These are phyloP conservation scores for Nasonia oneida DNA, from an alignment of 2,888 invertebrate genomes.

Conservation along the genomic window DNA sequence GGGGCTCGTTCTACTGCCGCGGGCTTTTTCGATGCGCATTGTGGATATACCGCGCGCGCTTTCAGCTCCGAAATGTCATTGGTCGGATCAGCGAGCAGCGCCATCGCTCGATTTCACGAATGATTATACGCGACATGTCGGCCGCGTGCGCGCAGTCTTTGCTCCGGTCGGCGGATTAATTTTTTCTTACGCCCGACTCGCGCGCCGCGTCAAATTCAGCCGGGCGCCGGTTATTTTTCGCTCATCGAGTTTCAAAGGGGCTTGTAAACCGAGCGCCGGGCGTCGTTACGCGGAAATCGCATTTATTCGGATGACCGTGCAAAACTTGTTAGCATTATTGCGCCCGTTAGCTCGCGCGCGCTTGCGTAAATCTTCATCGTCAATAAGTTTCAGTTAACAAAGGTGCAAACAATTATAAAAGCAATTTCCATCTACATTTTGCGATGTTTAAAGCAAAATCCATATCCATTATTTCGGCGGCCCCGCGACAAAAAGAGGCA, in stretches of 20 bases:
- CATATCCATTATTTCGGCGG: constrained; percentile 49
- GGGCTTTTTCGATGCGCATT: too few relatives aligned
- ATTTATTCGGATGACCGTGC: background rate
- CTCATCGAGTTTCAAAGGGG: background rate
- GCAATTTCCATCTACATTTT: background rate
- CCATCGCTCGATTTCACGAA: too few relatives aligned
- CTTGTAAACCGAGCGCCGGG: background rate
- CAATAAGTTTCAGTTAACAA: background rate
- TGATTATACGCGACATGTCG: too few relatives aligned
- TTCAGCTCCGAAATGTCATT: too few relatives aligned
- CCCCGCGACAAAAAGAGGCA: constrained; percentile 33
- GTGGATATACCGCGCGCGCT: too few relatives aligned
- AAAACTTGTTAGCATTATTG: background rate
- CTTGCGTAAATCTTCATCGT: background rate
- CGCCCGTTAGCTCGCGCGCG: background rate
- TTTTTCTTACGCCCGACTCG: too few relatives aligned
- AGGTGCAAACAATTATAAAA: constrained; percentile 21
- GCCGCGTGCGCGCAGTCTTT: too few relatives aligned
- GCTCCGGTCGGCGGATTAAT: too few relatives aligned
- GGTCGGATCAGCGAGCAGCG: too few relatives aligned
- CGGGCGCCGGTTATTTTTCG: background rate
- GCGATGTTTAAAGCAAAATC: constrained; percentile 32
- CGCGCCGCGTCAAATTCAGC: too few relatives aligned
- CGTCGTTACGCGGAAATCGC: background rate
- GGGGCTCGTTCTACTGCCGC: too few relatives aligned